These are phyloP conservation scores for Athripsodes cinereus DNA, from an alignment of 2,888 invertebrate genomes.

Conservation along the genomic window DNA sequence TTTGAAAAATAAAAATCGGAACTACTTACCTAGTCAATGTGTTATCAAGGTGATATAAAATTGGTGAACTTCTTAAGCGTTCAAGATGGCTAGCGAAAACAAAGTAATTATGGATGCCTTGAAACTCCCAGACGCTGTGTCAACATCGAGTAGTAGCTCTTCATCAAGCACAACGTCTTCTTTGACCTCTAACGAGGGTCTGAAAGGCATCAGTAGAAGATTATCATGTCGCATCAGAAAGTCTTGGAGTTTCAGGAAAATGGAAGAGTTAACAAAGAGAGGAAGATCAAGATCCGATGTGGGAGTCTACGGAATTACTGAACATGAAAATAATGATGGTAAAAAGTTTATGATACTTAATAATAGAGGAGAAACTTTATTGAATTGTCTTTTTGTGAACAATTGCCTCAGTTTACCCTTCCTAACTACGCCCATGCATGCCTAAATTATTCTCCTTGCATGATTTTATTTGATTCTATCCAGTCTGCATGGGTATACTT, in stretches of 20 bases:
- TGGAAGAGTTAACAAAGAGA: conserved; percentile 9
- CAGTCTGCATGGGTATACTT: too few species aligned
- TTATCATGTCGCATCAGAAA: conserved; percentile 14
- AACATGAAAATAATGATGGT: neutral
- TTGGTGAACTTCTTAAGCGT: neutral
- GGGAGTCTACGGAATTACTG: conserved; percentile 12
- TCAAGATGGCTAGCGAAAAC: neutral
- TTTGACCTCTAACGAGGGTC: conserved; percentile 4
- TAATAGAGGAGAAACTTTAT: too few species aligned
- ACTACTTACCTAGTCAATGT: neutral
- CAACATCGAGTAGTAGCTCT: conserved; percentile 5
- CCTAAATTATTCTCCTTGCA: too few species aligned
- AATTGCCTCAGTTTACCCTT: too few species aligned
- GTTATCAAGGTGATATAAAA: neutral
- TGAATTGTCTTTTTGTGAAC: too few species aligned
- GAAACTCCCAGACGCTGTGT: neutral
- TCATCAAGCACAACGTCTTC: conserved; percentile 2
- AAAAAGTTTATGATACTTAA: neutral
- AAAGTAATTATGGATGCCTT: neutral
- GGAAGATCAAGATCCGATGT: conserved; percentile 17
- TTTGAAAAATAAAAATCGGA: too few species aligned
- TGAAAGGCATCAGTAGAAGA: conserved; percentile 5
- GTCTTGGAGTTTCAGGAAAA: conserved; percentile 17
- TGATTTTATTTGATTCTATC: too few species aligned
- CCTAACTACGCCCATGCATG: too few species aligned